phyloP scores from a whole-genome alignment of 2,888 invertebrate genomes.

The Leucophenga maculata region DNA sequence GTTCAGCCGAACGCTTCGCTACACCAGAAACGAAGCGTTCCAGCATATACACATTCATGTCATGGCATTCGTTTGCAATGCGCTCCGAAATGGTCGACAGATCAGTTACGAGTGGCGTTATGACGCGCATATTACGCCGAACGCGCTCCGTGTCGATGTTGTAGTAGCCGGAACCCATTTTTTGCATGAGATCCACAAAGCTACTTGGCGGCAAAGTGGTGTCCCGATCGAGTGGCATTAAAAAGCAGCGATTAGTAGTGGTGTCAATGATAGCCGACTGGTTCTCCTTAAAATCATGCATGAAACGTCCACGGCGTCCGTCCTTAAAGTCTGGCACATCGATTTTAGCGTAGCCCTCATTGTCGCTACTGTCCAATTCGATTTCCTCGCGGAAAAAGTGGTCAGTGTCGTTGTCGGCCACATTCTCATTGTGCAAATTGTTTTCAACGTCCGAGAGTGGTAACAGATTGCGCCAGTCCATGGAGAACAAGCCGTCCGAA shows the following conservation, averaged over 20 bases:
- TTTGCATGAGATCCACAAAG: slow-evolving; percentile 83
- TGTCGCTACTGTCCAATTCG: slow-evolving; percentile 80
- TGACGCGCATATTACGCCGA: slow-evolving; percentile 83
- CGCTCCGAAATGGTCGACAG: slow-evolving; percentile 78
- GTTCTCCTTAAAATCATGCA: slow-evolving; percentile 91
- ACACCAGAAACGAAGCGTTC: slow-evolving; percentile 78
- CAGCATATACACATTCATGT: slow-evolving; percentile 82
- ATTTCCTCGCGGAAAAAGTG: slow-evolving; percentile 84
- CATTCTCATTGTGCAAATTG: slow-evolving; percentile 32
- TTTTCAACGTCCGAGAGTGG: slow-evolving; percentile 45
- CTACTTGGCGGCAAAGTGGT: slow-evolving; percentile 85
- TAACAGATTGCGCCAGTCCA: slow-evolving; percentile 58
- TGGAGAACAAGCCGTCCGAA: slow-evolving; percentile 63
- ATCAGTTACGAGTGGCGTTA: slow-evolving; percentile 80
- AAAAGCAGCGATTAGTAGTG: slow-evolving; percentile 86
- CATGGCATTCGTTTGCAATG: slow-evolving; percentile 81
- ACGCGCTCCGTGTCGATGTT: slow-evolving; percentile 86
- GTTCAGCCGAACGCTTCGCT: slow-evolving; percentile 75
- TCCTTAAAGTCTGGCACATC: slow-evolving; percentile 88
- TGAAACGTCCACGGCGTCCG: slow-evolving; percentile 86
- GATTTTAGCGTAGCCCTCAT: slow-evolving; percentile 86
- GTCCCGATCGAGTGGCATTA: slow-evolving; percentile 88
- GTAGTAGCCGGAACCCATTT: slow-evolving; percentile 86
- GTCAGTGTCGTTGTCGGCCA: slow-evolving; percentile 55
- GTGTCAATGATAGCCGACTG: slow-evolving; percentile 84